Base-by-base conservation (phyloP, 2,113 vertebrate species). In the Capricornis sumatraensis region DNA sequence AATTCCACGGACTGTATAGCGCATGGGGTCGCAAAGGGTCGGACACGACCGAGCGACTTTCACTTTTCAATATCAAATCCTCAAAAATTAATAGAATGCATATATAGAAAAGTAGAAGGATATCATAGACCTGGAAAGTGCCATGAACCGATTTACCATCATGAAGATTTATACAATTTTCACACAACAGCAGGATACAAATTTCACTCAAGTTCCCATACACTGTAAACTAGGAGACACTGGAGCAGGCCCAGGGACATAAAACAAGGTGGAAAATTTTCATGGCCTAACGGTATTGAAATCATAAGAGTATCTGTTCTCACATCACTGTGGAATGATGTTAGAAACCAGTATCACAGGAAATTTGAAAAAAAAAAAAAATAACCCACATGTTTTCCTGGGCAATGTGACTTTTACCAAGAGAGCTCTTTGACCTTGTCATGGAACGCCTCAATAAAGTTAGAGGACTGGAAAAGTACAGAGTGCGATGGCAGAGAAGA, bases 41-140 rank as follows among this genome's bases (percentile, higher is more conserved):
- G 0, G 9, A 36, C 4, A 71, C 0, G 0, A 12, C 17, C 0
- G n/a, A 71, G 8, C 0, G 0, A 1, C n/a, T 36, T 71, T 71
- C 64, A 36, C 17, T 71, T 71, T 71, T 71, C 19, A 71, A 36
- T 36, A 6, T 71, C 17, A 71, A 71, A 36, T 71, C 64, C n/a
- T 36, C 4, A 71, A 71, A 36, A 71, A 36, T 12, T 36, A 36
- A 36, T 71, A 36, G n/a, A 36, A 36, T 2, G n/a, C 17, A 36
- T 11, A 36, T 36, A 71, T 36, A 36, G 9, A 71, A 21, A 2
- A 71, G 17, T 71, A 21, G 17, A 11, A 36, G 2, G 19, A 3
- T 71, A 71, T 23, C 21, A 71, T 36, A 71, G 64, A 71, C n/a
- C n/a, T 23, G n/a, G 9, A 21, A 71, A 71, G 64, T 0, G 0